A percentile compares a stretch with the other conserved stretches of the same genome.
phyloP scores from a whole-genome alignment of 2,113 vertebrate species.

The Hymenochirus boettgeri region DNA sequence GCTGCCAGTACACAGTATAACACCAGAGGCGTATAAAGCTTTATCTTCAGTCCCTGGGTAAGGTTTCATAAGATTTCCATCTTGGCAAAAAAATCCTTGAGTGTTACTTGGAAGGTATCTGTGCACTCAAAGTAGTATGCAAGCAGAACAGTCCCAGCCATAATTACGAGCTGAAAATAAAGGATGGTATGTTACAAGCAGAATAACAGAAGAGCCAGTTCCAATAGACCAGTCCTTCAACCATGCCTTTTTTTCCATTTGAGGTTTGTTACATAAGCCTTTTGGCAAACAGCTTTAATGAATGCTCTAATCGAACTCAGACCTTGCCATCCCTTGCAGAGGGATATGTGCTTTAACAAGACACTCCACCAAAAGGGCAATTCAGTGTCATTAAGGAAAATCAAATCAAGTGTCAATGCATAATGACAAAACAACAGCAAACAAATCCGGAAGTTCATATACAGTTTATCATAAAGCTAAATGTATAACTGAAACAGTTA shows the following conservation, averaged over 20 bases:
- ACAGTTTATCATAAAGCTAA: too few species aligned
- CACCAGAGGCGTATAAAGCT: constrained; percentile 91
- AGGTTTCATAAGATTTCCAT: constrained; percentile 93
- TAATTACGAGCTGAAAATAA: constrained; percentile 96
- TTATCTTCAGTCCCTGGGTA: constrained; percentile 89
- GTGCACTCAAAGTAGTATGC: constrained; percentile 98
- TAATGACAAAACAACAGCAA: too few species aligned
- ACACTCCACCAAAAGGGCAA: constrained; percentile 35
- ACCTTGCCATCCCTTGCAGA: background rate
- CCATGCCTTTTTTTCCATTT: constrained; percentile 46
- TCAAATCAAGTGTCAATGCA: too few species aligned
- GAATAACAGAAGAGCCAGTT: constrained; percentile 43
- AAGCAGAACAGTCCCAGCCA: constrained; percentile 92
- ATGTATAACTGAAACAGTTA: too few species aligned
- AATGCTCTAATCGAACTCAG: constrained; percentile 43
- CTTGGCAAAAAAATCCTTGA: constrained; percentile 98
- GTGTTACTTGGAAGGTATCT: constrained; percentile 90
- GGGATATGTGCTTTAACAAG: constrained; percentile 30
- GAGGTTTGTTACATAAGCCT: constrained; percentile 63
- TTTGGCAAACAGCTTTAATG: constrained; percentile 52
- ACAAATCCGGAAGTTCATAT: too few species aligned
- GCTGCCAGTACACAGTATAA: constrained; percentile 92
- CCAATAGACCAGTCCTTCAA: constrained; percentile 48
- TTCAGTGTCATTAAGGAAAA: constrained; percentile 14
- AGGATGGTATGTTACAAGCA: constrained; percentile 65